Percentiles rank a stretch among this genome's conserved stretches.
Conservation (phyloP, 37 sponge, comb jelly and placozoan genomes). For the Beroe forskalii region DNA sequence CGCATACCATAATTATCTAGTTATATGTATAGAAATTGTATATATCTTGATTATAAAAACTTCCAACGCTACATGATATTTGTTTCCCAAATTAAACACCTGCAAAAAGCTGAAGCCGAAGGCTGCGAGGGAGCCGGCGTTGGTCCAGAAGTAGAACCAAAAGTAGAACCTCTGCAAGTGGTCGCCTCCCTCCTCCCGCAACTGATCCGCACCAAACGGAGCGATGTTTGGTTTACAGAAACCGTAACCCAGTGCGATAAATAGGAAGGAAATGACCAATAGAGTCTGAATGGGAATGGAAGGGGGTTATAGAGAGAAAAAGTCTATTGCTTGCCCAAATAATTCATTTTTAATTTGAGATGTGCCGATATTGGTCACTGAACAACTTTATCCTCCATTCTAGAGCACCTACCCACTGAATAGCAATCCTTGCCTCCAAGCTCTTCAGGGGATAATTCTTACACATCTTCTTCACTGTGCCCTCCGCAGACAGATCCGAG, state of each 20-base stretch:
- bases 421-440: neutral
- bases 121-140: neutral
- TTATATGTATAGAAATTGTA: no score
- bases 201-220: conserved; percentile 63
- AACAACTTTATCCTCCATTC: no score
- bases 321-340: no score
- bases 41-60: no score
- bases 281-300: conserved; percentile 15
- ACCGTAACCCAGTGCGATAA: conserved; percentile 25
- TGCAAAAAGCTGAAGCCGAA: conserved; percentile 22
- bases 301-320: no score
- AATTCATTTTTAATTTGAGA: no score
- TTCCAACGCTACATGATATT: no score
- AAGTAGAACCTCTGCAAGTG: conserved; percentile 45
- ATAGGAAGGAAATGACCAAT: neutral
- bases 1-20: no score
- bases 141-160: conserved; percentile 34
- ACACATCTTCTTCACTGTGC: neutral
- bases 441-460: neutral
- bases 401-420: neutral
- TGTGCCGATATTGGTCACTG: no score
- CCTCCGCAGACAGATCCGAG: neutral
- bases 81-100: no score
- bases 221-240: conserved; percentile 60
- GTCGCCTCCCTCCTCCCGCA: neutral